Evolutionary conservation across 2,797 vertebrate genomes (phyloP).

Genomic region (Pipistrellus pygmaeus): DNA sequence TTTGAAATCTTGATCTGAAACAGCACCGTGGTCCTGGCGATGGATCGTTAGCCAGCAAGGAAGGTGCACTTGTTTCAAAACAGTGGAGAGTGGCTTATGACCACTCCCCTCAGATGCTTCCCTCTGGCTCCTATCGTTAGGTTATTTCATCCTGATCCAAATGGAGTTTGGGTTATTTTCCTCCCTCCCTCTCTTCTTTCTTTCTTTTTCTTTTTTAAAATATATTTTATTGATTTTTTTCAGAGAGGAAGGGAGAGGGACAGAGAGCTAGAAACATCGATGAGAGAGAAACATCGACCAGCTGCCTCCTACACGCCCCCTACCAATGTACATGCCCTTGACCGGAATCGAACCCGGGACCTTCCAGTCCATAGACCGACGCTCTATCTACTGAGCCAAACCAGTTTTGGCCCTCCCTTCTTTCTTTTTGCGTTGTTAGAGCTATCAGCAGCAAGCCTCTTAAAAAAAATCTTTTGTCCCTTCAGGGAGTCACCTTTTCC

Average conservation of each 20-base stretch:
- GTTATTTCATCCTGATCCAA: constrained; percentile 71
- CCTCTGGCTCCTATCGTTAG: constrained; percentile 50
- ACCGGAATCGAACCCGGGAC: no score
- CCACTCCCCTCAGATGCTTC: constrained; percentile 45
- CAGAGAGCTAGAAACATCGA: no score
- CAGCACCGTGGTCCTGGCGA: constrained; percentile 75
- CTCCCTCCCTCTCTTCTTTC: no score
- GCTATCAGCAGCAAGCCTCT: not conserved
- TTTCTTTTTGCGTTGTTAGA: not conserved
- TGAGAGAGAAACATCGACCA: no score
- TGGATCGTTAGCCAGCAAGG: constrained; percentile 66
- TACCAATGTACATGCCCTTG: no score
- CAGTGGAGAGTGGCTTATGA: constrained; percentile 45
- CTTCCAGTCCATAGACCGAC: no score
- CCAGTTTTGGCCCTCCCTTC: not conserved
- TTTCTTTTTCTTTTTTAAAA: no score
- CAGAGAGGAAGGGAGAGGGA: no score
- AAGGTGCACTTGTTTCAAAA: constrained; percentile 64
- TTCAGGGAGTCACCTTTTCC: not conserved
- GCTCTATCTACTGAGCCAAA: no score
- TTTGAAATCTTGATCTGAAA: constrained; percentile 85
- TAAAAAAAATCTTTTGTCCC: constrained; percentile 1
- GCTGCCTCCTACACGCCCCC: no score
- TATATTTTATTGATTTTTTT: no score
- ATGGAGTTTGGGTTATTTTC: constrained; percentile 19